These are phyloP conservation scores for Drosophila lowei DNA, from an alignment of 1,140 invertebrate species.

Conservation along the genomic window DNA sequence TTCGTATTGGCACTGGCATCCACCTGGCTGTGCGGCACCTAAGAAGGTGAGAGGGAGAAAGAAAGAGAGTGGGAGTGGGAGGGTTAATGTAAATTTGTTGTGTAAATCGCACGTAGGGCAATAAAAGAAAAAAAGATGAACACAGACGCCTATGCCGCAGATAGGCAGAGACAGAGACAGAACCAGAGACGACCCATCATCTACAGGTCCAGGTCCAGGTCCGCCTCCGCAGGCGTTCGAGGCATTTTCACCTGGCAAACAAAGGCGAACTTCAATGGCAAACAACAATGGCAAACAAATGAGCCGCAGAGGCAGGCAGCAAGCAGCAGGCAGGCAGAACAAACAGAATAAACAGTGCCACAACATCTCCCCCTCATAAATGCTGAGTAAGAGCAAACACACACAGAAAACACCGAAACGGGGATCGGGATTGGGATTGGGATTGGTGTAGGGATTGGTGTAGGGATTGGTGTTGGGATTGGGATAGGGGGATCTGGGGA, in stretches of 20 bases:
- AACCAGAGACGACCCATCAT: background rate
- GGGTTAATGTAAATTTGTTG: slow-evolving; percentile 68
- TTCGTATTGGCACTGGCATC: slow-evolving; percentile 11
- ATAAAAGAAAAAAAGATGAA: slow-evolving; percentile 57
- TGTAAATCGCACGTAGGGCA: slow-evolving; percentile 64
- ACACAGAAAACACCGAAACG: slow-evolving; percentile 21
- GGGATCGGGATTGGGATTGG: slow-evolving; percentile 45
- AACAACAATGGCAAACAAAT: slow-evolving; percentile 80
- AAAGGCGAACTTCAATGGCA: slow-evolving; percentile 74
- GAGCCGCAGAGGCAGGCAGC: slow-evolving; percentile 36
- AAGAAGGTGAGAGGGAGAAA: slow-evolving; percentile 6
- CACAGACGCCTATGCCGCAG: slow-evolving; percentile 32
- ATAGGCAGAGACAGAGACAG: slow-evolving; percentile 9
- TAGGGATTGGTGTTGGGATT: slow-evolving; percentile 1
- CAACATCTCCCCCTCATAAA: slow-evolving; percentile 37
- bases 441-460: slow-evolving; percentile 1
- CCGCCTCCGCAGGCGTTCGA: slow-evolving; percentile 13
- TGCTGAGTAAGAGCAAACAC: slow-evolving; percentile 77
- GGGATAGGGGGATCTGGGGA: slow-evolving; percentile 2
- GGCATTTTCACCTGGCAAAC: slow-evolving; percentile 77
- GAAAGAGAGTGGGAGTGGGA: slow-evolving; percentile 9
- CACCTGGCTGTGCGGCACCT: slow-evolving; percentile 49
- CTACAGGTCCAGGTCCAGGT: slow-evolving; percentile 7
- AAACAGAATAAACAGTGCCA: slow-evolving; percentile 53
- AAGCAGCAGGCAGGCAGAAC: slow-evolving; percentile 31